Evolutionary conservation across 2,888 invertebrate genomes (phyloP).

Genomic region (Thymelicus sylvestris): DNA sequence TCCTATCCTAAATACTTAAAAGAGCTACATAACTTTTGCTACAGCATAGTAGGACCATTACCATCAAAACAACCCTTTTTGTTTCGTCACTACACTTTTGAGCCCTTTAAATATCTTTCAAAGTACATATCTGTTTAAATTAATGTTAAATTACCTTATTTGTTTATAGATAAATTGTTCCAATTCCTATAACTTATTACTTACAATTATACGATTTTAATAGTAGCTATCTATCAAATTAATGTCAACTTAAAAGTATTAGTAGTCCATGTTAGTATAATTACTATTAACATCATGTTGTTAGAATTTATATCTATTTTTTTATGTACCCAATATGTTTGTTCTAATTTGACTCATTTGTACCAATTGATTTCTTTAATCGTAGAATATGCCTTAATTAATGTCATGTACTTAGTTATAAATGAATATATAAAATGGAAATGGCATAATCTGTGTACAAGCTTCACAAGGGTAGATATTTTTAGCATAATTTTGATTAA

Average conservation of each 20-base stretch:
- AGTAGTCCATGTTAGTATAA: slow-evolving; percentile 62
- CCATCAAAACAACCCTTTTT: slow-evolving; percentile 17
- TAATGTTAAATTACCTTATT: slow-evolving; percentile 64
- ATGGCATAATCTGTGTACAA: slow-evolving; percentile 18
- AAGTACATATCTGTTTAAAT: slow-evolving; percentile 75
- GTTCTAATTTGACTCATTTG: too few relatives aligned
- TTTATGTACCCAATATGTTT: too few relatives aligned
- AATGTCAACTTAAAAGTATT: slow-evolving; percentile 69
- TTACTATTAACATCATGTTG: slow-evolving; percentile 20
- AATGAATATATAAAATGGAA: slow-evolving; percentile 18
- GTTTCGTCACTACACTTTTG: slow-evolving; percentile 45
- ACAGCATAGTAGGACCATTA: background rate
- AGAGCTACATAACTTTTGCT: slow-evolving; percentile 24
- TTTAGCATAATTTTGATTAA: slow-evolving; percentile 26
- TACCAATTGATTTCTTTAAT: slow-evolving; percentile 23
- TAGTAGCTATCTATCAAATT: slow-evolving; percentile 44
- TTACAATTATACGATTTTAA: slow-evolving; percentile 46
- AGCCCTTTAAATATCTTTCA: slow-evolving; percentile 56
- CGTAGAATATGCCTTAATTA: slow-evolving; percentile 37
- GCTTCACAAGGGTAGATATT: slow-evolving; percentile 18
- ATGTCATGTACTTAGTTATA: slow-evolving; percentile 19
- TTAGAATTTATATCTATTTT: slow-evolving; percentile 3
- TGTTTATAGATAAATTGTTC: slow-evolving; percentile 51
- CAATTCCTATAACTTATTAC: slow-evolving; percentile 43
- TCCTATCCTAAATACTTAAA: slow-evolving; percentile 32